A percentile compares a stretch with the other conserved stretches of the same genome.
These are phyloP conservation scores for Eudorcas thomsonii DNA, from an alignment of 2,113 vertebrate genomes.

Conservation along the genomic window DNA sequence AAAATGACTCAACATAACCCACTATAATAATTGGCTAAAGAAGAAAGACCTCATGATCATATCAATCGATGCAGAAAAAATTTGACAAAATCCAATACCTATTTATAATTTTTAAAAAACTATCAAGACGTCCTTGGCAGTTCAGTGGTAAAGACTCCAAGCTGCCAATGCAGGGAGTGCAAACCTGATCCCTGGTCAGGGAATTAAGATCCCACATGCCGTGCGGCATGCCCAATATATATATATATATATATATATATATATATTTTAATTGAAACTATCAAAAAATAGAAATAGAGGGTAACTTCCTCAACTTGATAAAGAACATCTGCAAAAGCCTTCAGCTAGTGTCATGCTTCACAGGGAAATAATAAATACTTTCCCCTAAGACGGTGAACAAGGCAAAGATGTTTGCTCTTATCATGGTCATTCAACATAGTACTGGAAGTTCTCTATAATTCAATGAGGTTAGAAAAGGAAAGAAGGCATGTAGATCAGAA, in stretches of 20 bases:
- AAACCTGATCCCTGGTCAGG: background rate
- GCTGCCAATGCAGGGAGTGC: background rate
- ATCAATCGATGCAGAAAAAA: background rate
- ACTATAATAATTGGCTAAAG: background rate
- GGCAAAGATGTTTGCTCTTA: background rate
- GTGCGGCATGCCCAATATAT: background rate
- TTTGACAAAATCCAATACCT: background rate
- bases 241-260: background rate
- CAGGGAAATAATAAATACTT: background rate
- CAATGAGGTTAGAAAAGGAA: background rate
- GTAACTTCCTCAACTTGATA: background rate
- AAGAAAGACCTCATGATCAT: background rate
- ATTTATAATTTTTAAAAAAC: background rate
- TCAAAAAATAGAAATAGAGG: background rate
- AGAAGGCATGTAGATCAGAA: background rate
- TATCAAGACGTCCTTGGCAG: background rate
- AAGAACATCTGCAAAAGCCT: background rate
- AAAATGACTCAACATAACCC: background rate
- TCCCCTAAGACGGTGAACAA: background rate
- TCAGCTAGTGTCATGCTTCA: background rate
- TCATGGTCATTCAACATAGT: background rate
- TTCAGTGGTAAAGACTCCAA: background rate
- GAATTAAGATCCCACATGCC: background rate
- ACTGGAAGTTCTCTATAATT: background rate
- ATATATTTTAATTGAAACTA: background rate